Evolutionary conservation across 2,888 invertebrate species (phyloP).

Genomic region (Ptilodon capucinus): DNA sequence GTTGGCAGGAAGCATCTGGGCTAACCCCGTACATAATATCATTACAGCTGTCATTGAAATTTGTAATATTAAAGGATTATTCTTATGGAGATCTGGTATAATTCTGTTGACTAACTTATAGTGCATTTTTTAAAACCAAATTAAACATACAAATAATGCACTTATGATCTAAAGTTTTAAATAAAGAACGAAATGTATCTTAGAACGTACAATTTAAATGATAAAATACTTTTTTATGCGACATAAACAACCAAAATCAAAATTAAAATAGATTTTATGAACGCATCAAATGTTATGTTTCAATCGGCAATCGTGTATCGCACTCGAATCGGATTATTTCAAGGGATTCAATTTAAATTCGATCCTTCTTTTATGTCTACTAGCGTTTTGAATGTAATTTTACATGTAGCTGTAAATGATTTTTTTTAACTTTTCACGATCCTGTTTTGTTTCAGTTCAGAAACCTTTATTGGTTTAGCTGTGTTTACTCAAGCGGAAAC

Average conservation of each 20-base stretch:
- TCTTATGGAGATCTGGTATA: too few relatives aligned
- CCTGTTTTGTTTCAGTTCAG: neutral
- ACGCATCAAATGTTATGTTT: conserved; percentile 3
- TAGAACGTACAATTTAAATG: too few relatives aligned
- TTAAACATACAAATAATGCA: too few relatives aligned
- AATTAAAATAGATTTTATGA: conserved; percentile 4
- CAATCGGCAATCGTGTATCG: conserved; percentile 6
- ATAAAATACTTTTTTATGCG: too few relatives aligned
- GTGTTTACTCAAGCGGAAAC: neutral
- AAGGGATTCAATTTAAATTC: conserved; percentile 7
- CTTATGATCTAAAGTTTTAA: too few relatives aligned
- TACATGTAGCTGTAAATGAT: neutral
- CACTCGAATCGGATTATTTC: conserved; percentile 10
- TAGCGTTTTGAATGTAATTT: neutral
- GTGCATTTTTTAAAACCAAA: too few relatives aligned
- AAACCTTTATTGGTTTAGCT: neutral
- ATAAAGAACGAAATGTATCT: too few relatives aligned
- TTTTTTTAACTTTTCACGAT: neutral
- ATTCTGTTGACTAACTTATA: too few relatives aligned
- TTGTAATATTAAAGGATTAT: too few relatives aligned
- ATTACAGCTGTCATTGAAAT: too few relatives aligned
- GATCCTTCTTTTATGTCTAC: conserved; percentile 3
- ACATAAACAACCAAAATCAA: neutral
- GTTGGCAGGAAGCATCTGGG: neutral
- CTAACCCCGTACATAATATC: neutral